These are phyloP conservation scores for Diachrysia chrysitis DNA, from an alignment of 2,888 invertebrate genomes.

Conservation along the genomic window DNA sequence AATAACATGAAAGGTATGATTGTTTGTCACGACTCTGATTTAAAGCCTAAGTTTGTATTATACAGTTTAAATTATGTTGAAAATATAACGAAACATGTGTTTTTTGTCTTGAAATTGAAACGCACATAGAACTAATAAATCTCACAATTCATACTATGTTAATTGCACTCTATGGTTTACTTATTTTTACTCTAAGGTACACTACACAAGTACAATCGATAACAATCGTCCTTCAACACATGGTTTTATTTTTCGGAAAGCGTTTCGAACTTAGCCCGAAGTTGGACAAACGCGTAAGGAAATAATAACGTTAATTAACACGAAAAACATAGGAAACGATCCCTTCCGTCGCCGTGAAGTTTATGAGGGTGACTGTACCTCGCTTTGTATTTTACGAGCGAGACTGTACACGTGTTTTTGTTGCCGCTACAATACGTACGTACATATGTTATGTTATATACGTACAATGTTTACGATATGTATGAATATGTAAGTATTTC, in stretches of 20 bases:
- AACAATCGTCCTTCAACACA: slow-evolving; percentile 20
- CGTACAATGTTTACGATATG: background rate
- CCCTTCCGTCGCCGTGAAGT: slow-evolving; percentile 47
- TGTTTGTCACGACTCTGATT: background rate
- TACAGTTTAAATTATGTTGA: too few relatives aligned
- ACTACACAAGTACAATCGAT: too few relatives aligned
- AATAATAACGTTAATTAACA: slow-evolving; percentile 63
- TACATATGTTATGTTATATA: background rate
- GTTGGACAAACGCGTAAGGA: slow-evolving; percentile 54
- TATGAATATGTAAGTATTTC: background rate
- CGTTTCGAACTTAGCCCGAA: slow-evolving; percentile 44
- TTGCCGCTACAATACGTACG: slow-evolving; percentile 1
- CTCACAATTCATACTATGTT: too few relatives aligned
- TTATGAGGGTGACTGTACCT: slow-evolving; percentile 43
- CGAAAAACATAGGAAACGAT: slow-evolving; percentile 54
- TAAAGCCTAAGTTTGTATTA: background rate
- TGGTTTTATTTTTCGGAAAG: slow-evolving; percentile 45
- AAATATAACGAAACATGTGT: too few relatives aligned
- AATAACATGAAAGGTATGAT: background rate
- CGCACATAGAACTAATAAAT: too few relatives aligned
- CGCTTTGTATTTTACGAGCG: slow-evolving; percentile 28
- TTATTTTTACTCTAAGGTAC: too few relatives aligned
- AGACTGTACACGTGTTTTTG: slow-evolving; percentile 13
- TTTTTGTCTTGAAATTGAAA: too few relatives aligned
- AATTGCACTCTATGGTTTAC: too few relatives aligned